Base-by-base conservation (phyloP, 1,140 invertebrate genomes). In the Drosophila eugracilis region DNA sequence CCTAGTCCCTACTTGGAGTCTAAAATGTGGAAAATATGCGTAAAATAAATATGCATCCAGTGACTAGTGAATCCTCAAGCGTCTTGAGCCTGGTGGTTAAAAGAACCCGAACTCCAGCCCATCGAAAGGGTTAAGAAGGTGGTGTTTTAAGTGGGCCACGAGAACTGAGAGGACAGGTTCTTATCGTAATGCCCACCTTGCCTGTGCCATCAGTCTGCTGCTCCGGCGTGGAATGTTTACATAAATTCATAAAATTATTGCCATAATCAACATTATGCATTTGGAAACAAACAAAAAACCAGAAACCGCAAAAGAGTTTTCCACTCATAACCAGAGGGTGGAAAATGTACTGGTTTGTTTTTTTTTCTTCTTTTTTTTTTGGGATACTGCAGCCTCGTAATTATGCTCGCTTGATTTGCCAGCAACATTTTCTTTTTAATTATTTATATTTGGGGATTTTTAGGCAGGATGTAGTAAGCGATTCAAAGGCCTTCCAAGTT, bases 211-310 rank as follows among this genome's bases (percentile, higher is more conserved):
- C 36, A 24, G 14, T 26, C 4, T 26, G 44, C 12, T 37, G 44
- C 12, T 37, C 41, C 57, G 57, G 45, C 48, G 37, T 39, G 65
- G 37, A 75, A 71, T 84, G 80, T 77, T 85, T 90, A 83, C 86
- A 90, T 90, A 90, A 90, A 90, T 86, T 90, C 86, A 88, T 79
- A 90, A 90, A 90, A 90, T 90, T 90, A 90, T 90, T 90, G 86
- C 88, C 83, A 85, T 90, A 90, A 90, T 90, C 86, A 90, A 89
- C 81, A 90, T 90, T 90, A 90, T 90, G 86, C 86, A 90, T 90
- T 90, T 90, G 80, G 72, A 28, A 75, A 89, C 48, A 73, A 72
- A 72, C 36, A 66, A 37, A 48, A 58, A 67, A 59, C 45, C 30
- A 45, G 54, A 86, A 86, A 78, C 78, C 81, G 70, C 83, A 86